Evolutionary conservation across 2,888 invertebrate genomes (phyloP).

Genomic region (Plusia festucae): DNA sequence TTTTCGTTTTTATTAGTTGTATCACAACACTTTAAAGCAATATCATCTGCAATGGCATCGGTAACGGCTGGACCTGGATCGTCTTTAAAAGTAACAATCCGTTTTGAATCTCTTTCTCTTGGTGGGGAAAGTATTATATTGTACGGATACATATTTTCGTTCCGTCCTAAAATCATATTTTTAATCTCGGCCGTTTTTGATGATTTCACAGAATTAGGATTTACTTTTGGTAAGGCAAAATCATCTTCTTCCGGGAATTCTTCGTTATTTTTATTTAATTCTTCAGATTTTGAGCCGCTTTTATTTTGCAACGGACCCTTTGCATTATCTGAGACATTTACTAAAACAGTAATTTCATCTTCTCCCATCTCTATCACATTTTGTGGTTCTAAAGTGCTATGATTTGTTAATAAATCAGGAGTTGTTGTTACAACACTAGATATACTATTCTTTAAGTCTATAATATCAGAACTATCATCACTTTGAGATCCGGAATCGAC

Average conservation of each 20-base stretch:
- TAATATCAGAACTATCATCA: slow-evolving; percentile 83
- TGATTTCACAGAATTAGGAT: slow-evolving; percentile 60
- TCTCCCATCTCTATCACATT: slow-evolving; percentile 44
- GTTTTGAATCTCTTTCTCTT: slow-evolving; percentile 73
- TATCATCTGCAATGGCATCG: slow-evolving; percentile 47
- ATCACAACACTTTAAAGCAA: slow-evolving; percentile 49
- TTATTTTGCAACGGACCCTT: slow-evolving; percentile 18
- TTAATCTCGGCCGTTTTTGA: slow-evolving; percentile 70
- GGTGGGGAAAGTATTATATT: slow-evolving; percentile 82
- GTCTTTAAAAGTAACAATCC: slow-evolving; percentile 77
- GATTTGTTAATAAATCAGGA: slow-evolving; percentile 90
- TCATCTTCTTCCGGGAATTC: slow-evolving; percentile 80
- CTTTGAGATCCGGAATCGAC: slow-evolving; percentile 80
- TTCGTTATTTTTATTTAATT: slow-evolving; percentile 51
- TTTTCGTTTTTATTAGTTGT: slow-evolving; percentile 39
- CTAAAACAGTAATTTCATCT: slow-evolving; percentile 40
- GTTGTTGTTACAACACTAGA: slow-evolving; percentile 73
- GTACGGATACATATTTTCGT: slow-evolving; percentile 80
- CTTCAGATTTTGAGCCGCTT: slow-evolving; percentile 25
- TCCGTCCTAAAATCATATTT: slow-evolving; percentile 82
- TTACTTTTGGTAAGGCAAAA: slow-evolving; percentile 74
- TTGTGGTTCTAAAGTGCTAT: slow-evolving; percentile 75
- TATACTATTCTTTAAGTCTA: slow-evolving; percentile 38
- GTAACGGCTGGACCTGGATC: slow-evolving; percentile 46
- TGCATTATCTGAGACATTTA: slow-evolving; percentile 35